Percentiles rank a stretch among this genome's conserved stretches.
phyloP scores from a whole-genome alignment of 2,888 invertebrate genomes.

The Pomacea canaliculata region DNA sequence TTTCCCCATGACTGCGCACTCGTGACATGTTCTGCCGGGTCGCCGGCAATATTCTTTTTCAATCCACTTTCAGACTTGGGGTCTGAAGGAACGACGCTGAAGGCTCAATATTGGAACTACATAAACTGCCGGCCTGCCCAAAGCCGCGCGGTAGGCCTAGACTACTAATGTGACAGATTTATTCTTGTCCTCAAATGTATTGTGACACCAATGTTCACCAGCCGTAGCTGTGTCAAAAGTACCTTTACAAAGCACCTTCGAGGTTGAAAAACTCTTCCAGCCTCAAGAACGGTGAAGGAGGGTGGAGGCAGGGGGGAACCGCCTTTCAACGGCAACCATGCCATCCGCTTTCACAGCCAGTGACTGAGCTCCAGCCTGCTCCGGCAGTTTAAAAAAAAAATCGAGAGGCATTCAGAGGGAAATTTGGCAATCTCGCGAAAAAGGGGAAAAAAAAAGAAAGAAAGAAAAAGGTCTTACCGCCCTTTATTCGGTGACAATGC shows the following conservation, averaged over 20 bases:
- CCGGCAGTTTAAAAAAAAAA: not conserved
- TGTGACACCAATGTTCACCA: conserved; percentile 25
- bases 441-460: conserved; percentile 6
- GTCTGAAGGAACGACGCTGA: conserved; percentile 14
- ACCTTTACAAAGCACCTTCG: not conserved
- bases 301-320: not conserved
- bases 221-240: conserved; percentile 11
- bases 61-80: conserved; percentile 16
- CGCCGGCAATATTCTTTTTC: conserved; percentile 14
- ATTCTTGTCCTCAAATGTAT: conserved; percentile 22
- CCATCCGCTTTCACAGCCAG: not conserved
- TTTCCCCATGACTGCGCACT: not conserved
- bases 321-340: not conserved
- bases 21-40: not conserved
- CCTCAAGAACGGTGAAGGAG: not conserved
- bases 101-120: conserved; percentile 25
- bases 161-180: conserved; percentile 29
- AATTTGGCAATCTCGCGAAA: conserved; percentile 9
- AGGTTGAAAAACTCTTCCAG: too few species aligned
- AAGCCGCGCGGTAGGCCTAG: conserved; percentile 18
- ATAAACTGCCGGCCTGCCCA: conserved; percentile 20
- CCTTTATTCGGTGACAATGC: conserved; percentile 19
- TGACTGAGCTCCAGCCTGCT: not conserved
- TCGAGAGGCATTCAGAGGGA: conserved; percentile 9
- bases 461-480: not conserved